Evolutionary conservation across 2,113 vertebrate species (phyloP), one percentile per base, ranked within the genome.

Genomic region (Hippocampus barbouri): DNA sequence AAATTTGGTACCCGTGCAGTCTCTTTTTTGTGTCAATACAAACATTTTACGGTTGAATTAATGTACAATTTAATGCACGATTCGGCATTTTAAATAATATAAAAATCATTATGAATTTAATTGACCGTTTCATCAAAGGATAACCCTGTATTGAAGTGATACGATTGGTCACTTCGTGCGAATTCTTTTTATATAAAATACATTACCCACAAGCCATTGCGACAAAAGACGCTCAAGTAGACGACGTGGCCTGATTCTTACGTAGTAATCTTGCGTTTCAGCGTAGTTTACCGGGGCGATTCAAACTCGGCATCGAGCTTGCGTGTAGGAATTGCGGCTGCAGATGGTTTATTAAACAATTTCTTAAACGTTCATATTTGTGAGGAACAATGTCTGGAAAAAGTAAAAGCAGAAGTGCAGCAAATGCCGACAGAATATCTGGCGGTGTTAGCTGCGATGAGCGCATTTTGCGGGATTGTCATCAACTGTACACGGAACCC

Each of bases 401-500:
- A 77, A 84, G 85, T 30, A 94, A 92, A 83, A 91, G 3, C 70
- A 82, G 93, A 68, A 92, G 78, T 51, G 91, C 87, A 1, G 92
- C 92, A 0, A 94, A 94, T 75, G 89, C 92, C 4, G 89, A 91
- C 8, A 66, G 79, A 0, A 70, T 91, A 64, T 66, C 87, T 0
- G 90, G 85, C 34, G 79, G 83, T 1, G 90, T 94, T 47, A 89
- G 91, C 68, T 90, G 92, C 69, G 92, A 93, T 49, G 93, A 94
- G 80, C 89, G 91, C 40, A 93, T 94, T 63, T 67, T 94, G 66
- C 82, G 90, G 72, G 93, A 94, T 54, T 94, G 92, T 80, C 93
- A 94, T 62, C 87, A 90, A 27, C 83, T 94, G 38, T 94, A 94
- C 88, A 88, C 77, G 34, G 91, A 93, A 0, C 59, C 86, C 0